phyloP scores from a whole-genome alignment of 2,888 invertebrate genomes.

The Alviniconcha strummeri region DNA sequence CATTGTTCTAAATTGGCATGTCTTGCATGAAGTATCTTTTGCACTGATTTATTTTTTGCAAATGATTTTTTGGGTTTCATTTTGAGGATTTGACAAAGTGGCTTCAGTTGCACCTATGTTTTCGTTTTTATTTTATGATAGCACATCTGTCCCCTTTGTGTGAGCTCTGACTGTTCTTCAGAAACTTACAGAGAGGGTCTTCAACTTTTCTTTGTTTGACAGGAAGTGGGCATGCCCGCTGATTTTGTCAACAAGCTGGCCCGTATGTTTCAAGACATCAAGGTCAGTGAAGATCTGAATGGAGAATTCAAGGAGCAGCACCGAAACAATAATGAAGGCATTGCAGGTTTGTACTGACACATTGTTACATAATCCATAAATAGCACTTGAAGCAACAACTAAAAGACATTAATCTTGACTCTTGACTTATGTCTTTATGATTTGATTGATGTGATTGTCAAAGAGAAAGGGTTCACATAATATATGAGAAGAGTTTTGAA shows the following conservation, averaged over 20 bases:
- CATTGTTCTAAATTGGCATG: too few species aligned
- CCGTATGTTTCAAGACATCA: slow-evolving; percentile 95
- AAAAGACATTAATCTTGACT: background rate
- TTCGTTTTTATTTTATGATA: background rate
- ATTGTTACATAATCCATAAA: background rate
- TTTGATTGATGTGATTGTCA: background rate
- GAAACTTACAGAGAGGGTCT: too few species aligned
- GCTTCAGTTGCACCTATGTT: too few species aligned
- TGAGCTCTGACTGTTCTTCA: too few species aligned
- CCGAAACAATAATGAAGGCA: slow-evolving; percentile 82
- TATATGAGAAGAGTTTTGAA: too few species aligned
- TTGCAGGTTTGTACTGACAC: slow-evolving; percentile 69
- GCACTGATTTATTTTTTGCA: too few species aligned
- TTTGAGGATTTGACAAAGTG: too few species aligned
- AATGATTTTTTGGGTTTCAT: too few species aligned
- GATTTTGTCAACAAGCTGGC: slow-evolving; percentile 99
- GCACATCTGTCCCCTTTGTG: too few species aligned
- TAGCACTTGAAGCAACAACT: background rate
- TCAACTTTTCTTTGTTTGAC: slow-evolving; percentile 46
- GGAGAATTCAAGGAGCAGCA: slow-evolving; percentile 87
- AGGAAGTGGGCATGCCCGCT: slow-evolving; percentile 99
- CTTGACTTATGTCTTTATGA: background rate
- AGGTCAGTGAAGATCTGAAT: slow-evolving; percentile 97
- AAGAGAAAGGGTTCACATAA: too few species aligned
- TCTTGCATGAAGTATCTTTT: too few species aligned